Base-by-base conservation (phyloP, 2,888 invertebrate species). In the Polydrusus cervinus region DNA sequence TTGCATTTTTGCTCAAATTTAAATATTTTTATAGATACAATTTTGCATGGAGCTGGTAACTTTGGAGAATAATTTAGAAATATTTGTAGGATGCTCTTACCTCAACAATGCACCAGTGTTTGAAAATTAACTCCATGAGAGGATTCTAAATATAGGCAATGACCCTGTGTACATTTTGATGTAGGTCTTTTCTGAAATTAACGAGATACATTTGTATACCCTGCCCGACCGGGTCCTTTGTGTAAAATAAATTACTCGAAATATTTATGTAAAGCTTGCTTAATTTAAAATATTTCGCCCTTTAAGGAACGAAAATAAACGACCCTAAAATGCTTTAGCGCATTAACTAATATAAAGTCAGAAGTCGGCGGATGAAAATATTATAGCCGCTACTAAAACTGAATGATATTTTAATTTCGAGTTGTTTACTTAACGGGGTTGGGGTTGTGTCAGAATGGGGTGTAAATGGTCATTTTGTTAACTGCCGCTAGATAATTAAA, bases 271-370 rank as follows among this genome's bases (percentile, higher is more conserved):
- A 66, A 18, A 47, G 53, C 53, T 40, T 53, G 51, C 51, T 51
- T 18, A 66, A 66, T 66, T 53, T 66, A 38, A 66, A 66, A 66
- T 66, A 51, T 66, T 49, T 66, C 53, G 66, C 66, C 14, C 53
- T 53, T 40, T 66, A 40, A 45, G 40, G 30, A 65, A 30, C n/a
- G 57, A 38, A n/a, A 57, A 57, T 65, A 40, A 65, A 65, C 40
- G 49, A 49, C 14, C 64, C 49, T 14, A 34, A 49, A 53, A 65
- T 25, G 30, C 51, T 65, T 65, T 65, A 49, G 49, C 65, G 49
- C 38, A 65, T 65, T 66, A 65, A 65, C 43, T 65, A 53, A n/a
- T n/a, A n/a, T n/a, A n/a, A n/a, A 38, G 57, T 38, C 57, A 14
- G n/a, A 57, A 57, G 57, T n/a, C 16, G 14, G 13, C 16, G 25